These are phyloP conservation scores for Xyliphius kryptos DNA, from an alignment of 2,113 vertebrate genomes.

Conservation along the genomic window DNA sequence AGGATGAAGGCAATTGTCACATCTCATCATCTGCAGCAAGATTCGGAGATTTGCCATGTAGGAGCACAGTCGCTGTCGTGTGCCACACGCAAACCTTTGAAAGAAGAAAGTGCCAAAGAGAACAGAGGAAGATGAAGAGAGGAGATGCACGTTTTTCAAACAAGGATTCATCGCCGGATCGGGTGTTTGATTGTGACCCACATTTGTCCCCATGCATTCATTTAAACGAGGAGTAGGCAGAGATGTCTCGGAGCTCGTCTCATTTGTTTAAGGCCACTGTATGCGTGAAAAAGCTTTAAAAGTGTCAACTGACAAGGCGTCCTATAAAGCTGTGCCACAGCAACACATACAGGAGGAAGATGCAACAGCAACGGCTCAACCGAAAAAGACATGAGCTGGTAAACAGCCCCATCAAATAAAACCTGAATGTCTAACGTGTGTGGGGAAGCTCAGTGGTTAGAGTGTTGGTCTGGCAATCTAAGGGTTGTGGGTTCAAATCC, in stretches of 20 bases:
- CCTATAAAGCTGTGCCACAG: background rate
- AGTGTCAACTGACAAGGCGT: background rate
- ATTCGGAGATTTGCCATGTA: slow-evolving; percentile 24
- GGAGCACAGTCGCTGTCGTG: slow-evolving; percentile 23
- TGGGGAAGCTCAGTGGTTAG: no score
- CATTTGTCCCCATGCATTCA: slow-evolving; percentile 36
- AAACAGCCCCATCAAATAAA: background rate
- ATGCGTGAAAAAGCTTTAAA: slow-evolving; percentile 14
- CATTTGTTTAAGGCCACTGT: slow-evolving; percentile 17
- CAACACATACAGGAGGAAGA: background rate
- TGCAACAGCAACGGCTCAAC: background rate
- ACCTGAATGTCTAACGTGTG: no score
- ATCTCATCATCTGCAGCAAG: slow-evolving; percentile 40
- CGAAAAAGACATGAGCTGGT: background rate
- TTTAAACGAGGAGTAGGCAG: slow-evolving; percentile 16
- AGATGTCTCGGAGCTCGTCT: slow-evolving; percentile 4
- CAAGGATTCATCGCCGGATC: background rate
- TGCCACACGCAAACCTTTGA: slow-evolving; percentile 30
- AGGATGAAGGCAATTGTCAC: slow-evolving; percentile 44
- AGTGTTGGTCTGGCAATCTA: no score
- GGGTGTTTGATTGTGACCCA: slow-evolving; percentile 32
- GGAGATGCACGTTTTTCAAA: slow-evolving; percentile 24
- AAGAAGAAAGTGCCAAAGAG: slow-evolving; percentile 36
- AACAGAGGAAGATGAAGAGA: slow-evolving; percentile 27
- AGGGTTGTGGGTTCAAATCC: no score